Percentiles rank a stretch among this genome's conserved stretches.
These are phyloP conservation scores for Caligus rogercresseyi DNA, from an alignment of 1,140 invertebrate species.

Conservation along the genomic window DNA sequence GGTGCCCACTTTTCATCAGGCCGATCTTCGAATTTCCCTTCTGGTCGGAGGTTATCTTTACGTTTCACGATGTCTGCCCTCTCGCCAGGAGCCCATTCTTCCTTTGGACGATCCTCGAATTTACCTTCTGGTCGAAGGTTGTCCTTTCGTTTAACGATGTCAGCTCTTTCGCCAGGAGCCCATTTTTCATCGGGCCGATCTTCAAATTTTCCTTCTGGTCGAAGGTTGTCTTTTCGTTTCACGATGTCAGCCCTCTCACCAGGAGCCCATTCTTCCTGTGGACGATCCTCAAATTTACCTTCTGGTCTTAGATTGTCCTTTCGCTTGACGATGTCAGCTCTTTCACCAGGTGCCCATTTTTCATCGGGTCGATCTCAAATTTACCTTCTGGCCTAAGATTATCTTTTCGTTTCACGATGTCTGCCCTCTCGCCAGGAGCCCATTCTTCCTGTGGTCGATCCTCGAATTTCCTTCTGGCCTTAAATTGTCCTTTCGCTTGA, in stretches of 20 bases:
- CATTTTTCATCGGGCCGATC: constrained; percentile 23
- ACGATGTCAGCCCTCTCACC: constrained; percentile 24
- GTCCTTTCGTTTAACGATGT: constrained; percentile 31
- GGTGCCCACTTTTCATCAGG: constrained; percentile 28
- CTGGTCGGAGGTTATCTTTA: constrained; percentile 28
- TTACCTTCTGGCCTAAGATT: constrained; percentile 26
- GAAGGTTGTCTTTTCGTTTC: constrained; percentile 24
- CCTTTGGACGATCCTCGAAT: constrained; percentile 27
- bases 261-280: too few relatives aligned
- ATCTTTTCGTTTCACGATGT: constrained; percentile 31
- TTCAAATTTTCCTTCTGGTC: constrained; percentile 17
- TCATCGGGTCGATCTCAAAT: constrained; percentile 27
- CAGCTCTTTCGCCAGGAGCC: constrained; percentile 28
- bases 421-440: constrained; percentile 28
- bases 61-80: constrained; percentile 16
- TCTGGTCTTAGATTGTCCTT: too few relatives aligned
- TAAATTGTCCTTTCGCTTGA: constrained; percentile 24
- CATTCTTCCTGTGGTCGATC: constrained; percentile 23
- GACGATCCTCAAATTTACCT: too few relatives aligned
- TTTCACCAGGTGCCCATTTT: constrained; percentile 21
- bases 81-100: constrained; percentile 22
- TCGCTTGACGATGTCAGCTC: constrained; percentile 13
- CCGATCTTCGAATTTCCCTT: constrained; percentile 31
- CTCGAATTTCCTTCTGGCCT: constrained; percentile 13
- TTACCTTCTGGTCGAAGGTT: constrained; percentile 24